phyloP scores from a whole-genome alignment of 1,140 invertebrate genomes.

The Trachymyrmex septentrionalis region DNA sequence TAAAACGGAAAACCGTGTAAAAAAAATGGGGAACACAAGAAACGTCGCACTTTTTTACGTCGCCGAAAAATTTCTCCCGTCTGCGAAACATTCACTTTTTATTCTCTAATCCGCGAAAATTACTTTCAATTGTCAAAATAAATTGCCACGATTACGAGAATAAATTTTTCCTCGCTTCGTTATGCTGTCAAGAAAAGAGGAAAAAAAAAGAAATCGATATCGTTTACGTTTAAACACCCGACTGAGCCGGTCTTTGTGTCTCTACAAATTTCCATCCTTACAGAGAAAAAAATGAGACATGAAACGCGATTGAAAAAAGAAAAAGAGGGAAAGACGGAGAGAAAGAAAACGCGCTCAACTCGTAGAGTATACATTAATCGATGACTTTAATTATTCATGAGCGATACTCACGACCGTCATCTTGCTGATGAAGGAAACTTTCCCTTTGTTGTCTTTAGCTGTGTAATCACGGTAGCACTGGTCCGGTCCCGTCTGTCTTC shows the following conservation, averaged over 20 bases:
- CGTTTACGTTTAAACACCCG: not conserved
- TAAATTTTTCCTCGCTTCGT: not conserved
- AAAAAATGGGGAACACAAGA: not conserved
- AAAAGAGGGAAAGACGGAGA: not conserved
- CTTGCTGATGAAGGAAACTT: not conserved
- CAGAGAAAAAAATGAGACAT: not conserved
- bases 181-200: not conserved
- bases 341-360: no score
- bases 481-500: not conserved
- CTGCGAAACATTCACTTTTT: not conserved
- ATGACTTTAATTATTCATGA: not conserved
- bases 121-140: not conserved
- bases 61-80: not conserved
- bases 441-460: not conserved
- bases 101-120: not conserved
- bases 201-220: not conserved
- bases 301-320: not conserved
- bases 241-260: not conserved
- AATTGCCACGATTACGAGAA: not conserved
- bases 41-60: not conserved
- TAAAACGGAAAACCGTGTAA: not conserved
- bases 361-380: not conserved
- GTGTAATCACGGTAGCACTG: not conserved
- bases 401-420: conserved; percentile 65
- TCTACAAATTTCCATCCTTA: not conserved